These are phyloP conservation scores for Piaya cayana DNA, from an alignment of 2,113 vertebrate species.

Conservation along the genomic window DNA sequence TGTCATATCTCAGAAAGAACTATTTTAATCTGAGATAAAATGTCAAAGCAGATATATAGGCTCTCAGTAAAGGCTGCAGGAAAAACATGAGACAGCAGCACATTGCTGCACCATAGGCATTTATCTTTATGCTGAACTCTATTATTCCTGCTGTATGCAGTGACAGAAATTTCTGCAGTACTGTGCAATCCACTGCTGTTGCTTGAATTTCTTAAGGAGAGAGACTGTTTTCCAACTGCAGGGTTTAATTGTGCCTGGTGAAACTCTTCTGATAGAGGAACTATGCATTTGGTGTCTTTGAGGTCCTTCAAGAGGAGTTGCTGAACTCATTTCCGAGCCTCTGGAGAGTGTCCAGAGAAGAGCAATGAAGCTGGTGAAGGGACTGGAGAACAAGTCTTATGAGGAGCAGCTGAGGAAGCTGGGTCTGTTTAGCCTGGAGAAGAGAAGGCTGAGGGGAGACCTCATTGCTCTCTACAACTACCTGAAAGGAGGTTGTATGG, in stretches of 20 bases:
- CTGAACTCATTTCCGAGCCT: neutral
- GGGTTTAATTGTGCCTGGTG: neutral
- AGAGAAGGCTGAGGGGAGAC: too few species aligned
- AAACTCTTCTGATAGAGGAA: neutral
- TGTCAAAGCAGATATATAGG: neutral
- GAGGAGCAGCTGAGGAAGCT: too few species aligned
- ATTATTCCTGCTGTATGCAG: neutral
- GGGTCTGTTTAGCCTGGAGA: too few species aligned
- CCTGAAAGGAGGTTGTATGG: too few species aligned
- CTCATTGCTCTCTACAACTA: too few species aligned
- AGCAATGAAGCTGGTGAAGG: too few species aligned
- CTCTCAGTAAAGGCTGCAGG: neutral
- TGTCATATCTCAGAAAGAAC: neutral
- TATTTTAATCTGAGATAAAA: neutral
- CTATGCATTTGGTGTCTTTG: neutral
- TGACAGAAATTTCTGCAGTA: neutral
- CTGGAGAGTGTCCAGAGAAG: too few species aligned
- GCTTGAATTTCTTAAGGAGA: neutral
- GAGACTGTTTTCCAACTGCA: neutral
- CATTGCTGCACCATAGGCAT: neutral
- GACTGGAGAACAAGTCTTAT: too few species aligned
- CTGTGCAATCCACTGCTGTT: neutral
- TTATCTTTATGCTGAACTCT: neutral
- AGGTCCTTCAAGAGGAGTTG: neutral
- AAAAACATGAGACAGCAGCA: neutral